Percentiles rank a stretch among this genome's conserved stretches.
phyloP scores from a whole-genome alignment of 2,113 vertebrate genomes.

The Lamprologus speciosus region DNA sequence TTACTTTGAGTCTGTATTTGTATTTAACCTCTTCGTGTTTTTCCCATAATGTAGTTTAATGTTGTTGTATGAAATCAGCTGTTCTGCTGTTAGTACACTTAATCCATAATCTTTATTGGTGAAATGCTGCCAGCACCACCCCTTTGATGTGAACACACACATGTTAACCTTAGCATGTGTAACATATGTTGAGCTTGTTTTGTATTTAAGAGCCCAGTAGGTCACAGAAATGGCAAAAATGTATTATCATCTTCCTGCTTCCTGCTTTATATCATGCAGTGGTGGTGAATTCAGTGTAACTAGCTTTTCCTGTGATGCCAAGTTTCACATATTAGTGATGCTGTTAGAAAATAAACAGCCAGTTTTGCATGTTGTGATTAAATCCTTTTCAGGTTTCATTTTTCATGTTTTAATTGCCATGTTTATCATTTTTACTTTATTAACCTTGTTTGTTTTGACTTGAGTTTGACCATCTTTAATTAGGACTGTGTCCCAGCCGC shows the following conservation, averaged over 20 bases:
- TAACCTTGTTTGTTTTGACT: not conserved
- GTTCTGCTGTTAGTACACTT: not conserved
- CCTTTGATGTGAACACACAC: not conserved
- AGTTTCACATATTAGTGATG: not conserved
- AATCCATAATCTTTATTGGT: not conserved
- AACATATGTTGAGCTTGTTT: not conserved
- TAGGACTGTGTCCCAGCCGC: not conserved
- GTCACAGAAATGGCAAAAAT: not conserved
- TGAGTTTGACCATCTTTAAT: not conserved
- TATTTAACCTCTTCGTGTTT: not conserved
- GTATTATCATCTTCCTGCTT: not conserved
- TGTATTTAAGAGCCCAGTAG: not conserved
- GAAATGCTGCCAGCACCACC: not conserved
- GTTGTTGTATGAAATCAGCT: not conserved
- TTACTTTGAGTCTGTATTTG: not conserved
- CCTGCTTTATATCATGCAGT: not conserved
- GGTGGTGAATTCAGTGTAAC: not conserved
- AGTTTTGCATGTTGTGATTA: not conserved
- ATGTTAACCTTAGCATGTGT: not conserved
- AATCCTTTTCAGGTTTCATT: not conserved
- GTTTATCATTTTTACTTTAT: not conserved
- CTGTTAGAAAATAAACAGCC: not conserved
- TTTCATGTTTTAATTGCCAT: not conserved
- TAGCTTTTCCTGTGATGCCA: not conserved
- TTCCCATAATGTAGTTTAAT: not conserved